Percentiles rank a stretch among this genome's conserved stretches.
Conservation (phyloP, 1,140 invertebrate species). For the Sycophila sp. region DNA sequence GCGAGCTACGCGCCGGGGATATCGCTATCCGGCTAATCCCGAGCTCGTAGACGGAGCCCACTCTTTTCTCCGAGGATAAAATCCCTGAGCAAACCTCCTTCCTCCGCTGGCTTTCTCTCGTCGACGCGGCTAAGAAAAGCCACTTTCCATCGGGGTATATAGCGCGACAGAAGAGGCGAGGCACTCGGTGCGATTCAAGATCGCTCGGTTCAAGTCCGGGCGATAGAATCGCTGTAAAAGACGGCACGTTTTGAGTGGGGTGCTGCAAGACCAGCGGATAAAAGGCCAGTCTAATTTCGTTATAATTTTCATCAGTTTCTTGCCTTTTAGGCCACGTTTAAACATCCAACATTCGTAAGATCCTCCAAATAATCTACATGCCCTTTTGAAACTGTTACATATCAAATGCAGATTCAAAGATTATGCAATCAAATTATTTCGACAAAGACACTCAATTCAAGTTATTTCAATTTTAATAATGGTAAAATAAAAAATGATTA, state of each 20-base stretch:
- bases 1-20: constrained; percentile 1
- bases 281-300: neutral
- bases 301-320: neutral
- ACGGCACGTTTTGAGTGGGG: neutral
- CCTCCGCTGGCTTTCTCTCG: constrained; percentile 2
- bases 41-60: constrained; percentile 38
- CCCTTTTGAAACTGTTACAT: no score
- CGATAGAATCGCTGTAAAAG: constrained; percentile 29
- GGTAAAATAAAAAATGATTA: no score
- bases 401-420: no score
- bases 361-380: no score
- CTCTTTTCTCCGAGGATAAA: constrained; percentile 26
- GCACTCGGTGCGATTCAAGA: neutral
- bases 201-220: constrained; percentile 5
- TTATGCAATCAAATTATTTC: no score
- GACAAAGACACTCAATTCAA: no score
- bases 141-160: constrained; percentile 4
- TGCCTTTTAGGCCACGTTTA: neutral
- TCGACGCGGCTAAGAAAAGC: neutral
- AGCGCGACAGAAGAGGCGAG: neutral
- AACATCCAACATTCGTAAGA: no score
- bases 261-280: neutral
- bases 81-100: constrained; percentile 29
- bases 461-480: no score
- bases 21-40: constrained; percentile 47